Evolutionary conservation across 1,140 invertebrate genomes (phyloP).

Genomic region (Chrysomallon squamiferum): DNA sequence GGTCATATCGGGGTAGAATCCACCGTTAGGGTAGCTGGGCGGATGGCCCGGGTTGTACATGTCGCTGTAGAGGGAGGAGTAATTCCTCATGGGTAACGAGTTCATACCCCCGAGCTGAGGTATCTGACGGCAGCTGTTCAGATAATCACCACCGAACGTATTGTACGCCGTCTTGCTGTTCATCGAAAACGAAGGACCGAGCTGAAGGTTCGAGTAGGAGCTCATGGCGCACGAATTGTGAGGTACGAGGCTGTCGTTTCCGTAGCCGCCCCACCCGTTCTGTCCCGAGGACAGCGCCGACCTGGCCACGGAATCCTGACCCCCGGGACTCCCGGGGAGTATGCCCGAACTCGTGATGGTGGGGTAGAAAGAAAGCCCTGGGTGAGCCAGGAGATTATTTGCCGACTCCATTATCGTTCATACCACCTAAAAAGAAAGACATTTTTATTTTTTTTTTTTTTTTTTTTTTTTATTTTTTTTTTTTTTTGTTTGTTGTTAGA

Average conservation of each 20-base stretch:
- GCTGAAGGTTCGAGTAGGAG: conserved; percentile 53
- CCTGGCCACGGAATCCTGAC: conserved; percentile 36
- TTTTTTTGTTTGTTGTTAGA: too few species aligned
- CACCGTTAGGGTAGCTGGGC: conserved; percentile 52
- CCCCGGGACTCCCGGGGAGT: conserved; percentile 41
- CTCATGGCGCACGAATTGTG: conserved; percentile 58
- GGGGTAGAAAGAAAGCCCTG: conserved; percentile 50
- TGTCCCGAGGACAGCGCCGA: conserved; percentile 42
- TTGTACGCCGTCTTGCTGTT: conserved; percentile 50
- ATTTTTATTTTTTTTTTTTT: too few species aligned
- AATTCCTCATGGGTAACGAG: conserved; percentile 54
- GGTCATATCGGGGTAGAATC: conserved; percentile 56
- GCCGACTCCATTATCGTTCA: conserved; percentile 47
- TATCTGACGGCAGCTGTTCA: conserved; percentile 58
- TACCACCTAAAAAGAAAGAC: conserved; percentile 37
- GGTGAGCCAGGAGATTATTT: conserved; percentile 52
- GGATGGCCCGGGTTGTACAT: conserved; percentile 54
- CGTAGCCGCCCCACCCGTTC: conserved; percentile 54
- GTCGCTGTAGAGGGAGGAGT: conserved; percentile 54
- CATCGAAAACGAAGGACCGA: conserved; percentile 55
- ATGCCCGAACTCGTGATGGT: conserved; percentile 46
- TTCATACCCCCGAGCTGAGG: conserved; percentile 50
- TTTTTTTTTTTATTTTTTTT: too few species aligned
- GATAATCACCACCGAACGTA: conserved; percentile 44
- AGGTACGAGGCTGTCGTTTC: conserved; percentile 37